Conservation (phyloP, 2,113 vertebrate species). For the Callospermophilus lateralis region DNA sequence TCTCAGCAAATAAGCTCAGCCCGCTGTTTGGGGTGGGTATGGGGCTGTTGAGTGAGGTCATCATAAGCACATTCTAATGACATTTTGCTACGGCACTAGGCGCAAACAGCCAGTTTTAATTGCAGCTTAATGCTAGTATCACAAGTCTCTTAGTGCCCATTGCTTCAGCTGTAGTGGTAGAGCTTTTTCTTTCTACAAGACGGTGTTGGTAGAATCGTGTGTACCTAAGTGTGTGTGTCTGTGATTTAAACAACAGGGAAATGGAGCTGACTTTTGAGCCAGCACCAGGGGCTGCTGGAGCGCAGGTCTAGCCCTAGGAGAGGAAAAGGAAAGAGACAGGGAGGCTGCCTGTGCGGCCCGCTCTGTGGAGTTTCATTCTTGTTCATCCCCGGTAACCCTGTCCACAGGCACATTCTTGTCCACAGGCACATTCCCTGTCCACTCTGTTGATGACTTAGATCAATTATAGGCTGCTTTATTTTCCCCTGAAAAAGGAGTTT, state of each 20-base stretch:
- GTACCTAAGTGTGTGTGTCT: neutral
- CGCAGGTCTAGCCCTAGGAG: neutral
- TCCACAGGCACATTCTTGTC: no score
- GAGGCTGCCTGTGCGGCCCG: neutral
- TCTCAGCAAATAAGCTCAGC: neutral
- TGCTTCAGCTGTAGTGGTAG: constrained; percentile 24
- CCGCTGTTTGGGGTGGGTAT: neutral
- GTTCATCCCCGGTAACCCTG: rapidly evolving
- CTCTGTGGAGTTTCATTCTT: neutral
- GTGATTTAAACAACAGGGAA: neutral
- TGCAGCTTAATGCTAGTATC: neutral
- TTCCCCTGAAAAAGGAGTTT: neutral
- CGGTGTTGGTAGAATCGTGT: neutral
- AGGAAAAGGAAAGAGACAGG: neutral
- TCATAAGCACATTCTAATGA: neutral
- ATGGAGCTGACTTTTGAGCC: neutral
- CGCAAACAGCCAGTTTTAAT: constrained; percentile 4
- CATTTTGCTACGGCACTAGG: neutral
- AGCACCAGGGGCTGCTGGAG: neutral
- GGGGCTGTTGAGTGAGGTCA: neutral
- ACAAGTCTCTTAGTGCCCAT: neutral
- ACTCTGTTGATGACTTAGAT: neutral
- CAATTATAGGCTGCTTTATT: neutral
- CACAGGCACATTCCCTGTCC: no score
- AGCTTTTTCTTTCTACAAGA: neutral